Evolutionary conservation across 2,113 vertebrate species (phyloP), one percentile per base, ranked within the genome.

Genomic region (Enhydra lutris): DNA sequence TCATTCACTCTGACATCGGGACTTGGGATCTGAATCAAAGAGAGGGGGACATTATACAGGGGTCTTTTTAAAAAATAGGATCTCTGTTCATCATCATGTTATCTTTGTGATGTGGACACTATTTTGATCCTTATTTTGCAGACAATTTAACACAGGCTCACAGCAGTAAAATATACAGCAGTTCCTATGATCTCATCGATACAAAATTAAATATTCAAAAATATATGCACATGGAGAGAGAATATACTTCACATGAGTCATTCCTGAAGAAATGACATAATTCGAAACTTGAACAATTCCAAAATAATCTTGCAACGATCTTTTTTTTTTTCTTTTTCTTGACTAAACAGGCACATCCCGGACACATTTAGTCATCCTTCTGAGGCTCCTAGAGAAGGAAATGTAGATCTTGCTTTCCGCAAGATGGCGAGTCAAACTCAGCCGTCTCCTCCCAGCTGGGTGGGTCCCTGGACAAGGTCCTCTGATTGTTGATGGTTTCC

Each of bases 11-110:
- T 50, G 45, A 57, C 55, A 34, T 52, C 24, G 7, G 34, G 42
- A 50, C 45, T 14, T 23, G 36, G 67, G 50, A 24, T 20, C 24
- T 31, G 29, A 87, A 63, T 18, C 15, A 7, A 74, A 69, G 26
- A 6, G 10, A 1, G 2, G 42, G 52, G 13, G 3, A 8, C 21
- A 4, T 76, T n/a, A 21, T 7, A 4, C 8, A 0, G 9, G 50
- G 82, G n/a, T 20, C 39, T 47, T 89, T 20, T 52, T 4, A 80
- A 18, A 31, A 76, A 80, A n/a, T 6, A 13, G 1, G 47, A 21
- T 17, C 18, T 29, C 2, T 9, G 29, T 5, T 71, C 34, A 23
- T 8, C 23, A 2, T 39, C 10, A 21, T 15, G 15, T 10, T 39
- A 2, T 57, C 9, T 14, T 4, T 7, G 5, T 7, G n/a, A 24